Conservation (phyloP, 2,888 invertebrate species). For the Onthophagus sagittarius region DNA sequence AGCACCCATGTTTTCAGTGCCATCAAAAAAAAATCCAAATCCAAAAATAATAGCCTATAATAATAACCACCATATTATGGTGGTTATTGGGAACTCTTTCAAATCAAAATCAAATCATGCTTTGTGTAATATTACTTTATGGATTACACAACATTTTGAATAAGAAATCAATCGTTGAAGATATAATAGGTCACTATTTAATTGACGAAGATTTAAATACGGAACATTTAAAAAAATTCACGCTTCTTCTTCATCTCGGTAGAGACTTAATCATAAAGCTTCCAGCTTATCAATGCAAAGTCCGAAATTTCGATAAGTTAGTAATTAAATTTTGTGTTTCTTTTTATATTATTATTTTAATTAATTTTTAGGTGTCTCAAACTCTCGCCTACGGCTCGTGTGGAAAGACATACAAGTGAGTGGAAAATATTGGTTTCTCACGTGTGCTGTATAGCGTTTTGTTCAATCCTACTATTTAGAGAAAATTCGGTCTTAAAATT, state of each 20-base stretch:
- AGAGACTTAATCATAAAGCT: constrained; percentile 60
- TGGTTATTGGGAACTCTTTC: constrained; percentile 59
- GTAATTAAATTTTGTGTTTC: constrained; percentile 1
- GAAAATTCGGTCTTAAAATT: no score
- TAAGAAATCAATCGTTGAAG: constrained; percentile 60
- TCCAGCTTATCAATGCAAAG: constrained; percentile 44
- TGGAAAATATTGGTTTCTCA: no score
- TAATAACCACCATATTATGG: no score
- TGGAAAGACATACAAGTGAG: no score
- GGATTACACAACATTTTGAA: constrained; percentile 71
- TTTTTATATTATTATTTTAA: neutral
- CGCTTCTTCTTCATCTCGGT: constrained; percentile 73
- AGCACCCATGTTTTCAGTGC: no score
- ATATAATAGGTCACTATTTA: constrained; percentile 58
- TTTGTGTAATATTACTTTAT: constrained; percentile 67
- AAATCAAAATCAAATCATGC: constrained; percentile 56
- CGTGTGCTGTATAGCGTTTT: no score
- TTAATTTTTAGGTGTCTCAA: constrained; percentile 61
- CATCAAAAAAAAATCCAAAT: no score
- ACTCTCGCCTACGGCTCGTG: no score
- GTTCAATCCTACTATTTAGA: no score
- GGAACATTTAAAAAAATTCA: constrained; percentile 62
- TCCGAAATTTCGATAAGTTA: constrained; percentile 61
- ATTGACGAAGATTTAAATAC: constrained; percentile 50
- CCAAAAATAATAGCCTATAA: no score